phyloP scores from a whole-genome alignment of 2,113 vertebrate genomes.

The Xenopus borealis region DNA sequence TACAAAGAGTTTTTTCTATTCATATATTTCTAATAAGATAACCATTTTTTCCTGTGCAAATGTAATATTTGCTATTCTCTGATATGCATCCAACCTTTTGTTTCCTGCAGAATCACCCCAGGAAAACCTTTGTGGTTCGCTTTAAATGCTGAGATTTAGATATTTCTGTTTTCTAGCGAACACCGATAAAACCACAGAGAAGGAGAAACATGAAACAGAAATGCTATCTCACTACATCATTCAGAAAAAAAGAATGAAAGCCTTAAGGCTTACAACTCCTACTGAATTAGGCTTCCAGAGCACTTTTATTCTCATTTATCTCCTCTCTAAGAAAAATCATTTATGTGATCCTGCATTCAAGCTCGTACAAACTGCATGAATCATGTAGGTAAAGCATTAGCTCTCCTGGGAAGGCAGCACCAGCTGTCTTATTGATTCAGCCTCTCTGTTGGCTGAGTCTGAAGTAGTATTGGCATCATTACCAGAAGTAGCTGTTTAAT shows the following conservation, averaged over 20 bases:
- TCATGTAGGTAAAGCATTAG: slow-evolving; percentile 64
- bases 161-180: slow-evolving; percentile 3
- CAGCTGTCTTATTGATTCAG: slow-evolving; percentile 74
- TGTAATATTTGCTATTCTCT: not conserved
- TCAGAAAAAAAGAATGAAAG: slow-evolving; percentile 4
- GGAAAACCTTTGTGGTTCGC: not conserved
- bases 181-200: slow-evolving; percentile 9
- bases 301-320: slow-evolving; percentile 71
- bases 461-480: slow-evolving; percentile 61
- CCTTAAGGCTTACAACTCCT: slow-evolving; percentile 50
- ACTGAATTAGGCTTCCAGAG: slow-evolving; percentile 70
- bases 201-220: slow-evolving; percentile 13
- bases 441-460: slow-evolving; percentile 58
- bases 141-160: slow-evolving; percentile 15
- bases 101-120: not conserved
- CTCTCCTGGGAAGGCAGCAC: slow-evolving; percentile 57
- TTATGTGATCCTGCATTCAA: slow-evolving; percentile 61
- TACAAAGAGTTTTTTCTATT: not conserved
- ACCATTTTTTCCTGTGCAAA: not conserved
- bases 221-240: slow-evolving; percentile 15
- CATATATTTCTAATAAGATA: not conserved
- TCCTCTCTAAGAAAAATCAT: slow-evolving; percentile 65
- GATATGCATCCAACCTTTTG: not conserved
- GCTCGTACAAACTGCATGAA: slow-evolving; percentile 58
- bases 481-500: slow-evolving; percentile 64